Evolutionary conservation across 2,888 invertebrate genomes (phyloP).

Genomic region (Erebia palarica): DNA sequence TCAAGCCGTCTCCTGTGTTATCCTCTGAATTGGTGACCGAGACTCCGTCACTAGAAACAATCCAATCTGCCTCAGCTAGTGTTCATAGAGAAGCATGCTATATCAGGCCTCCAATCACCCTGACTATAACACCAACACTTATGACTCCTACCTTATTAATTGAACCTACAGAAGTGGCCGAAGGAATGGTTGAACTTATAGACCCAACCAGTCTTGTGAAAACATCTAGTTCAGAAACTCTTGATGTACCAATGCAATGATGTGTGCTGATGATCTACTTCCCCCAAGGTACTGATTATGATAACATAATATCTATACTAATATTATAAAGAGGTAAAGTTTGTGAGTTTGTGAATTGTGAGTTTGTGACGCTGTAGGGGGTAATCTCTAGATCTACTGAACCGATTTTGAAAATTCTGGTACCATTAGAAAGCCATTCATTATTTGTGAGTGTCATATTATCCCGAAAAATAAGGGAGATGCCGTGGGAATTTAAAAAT

Average conservation of each 20-base stretch:
- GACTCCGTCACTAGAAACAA: not conserved
- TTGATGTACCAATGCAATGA: not conserved
- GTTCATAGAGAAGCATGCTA: too few species aligned
- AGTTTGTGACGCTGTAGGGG: too few species aligned
- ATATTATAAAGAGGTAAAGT: too few species aligned
- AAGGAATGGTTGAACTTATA: not conserved
- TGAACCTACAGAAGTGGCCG: not conserved
- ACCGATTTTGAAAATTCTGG: too few species aligned
- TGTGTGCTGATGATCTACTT: not conserved
- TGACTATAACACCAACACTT: not conserved
- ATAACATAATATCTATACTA: not conserved
- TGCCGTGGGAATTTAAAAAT: too few species aligned
- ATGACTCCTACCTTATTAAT: not conserved
- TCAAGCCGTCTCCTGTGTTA: slow-evolving; percentile 30
- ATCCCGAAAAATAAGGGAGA: too few species aligned
- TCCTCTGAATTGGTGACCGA: too few species aligned
- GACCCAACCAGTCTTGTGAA: not conserved
- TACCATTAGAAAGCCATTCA: too few species aligned
- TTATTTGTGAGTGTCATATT: too few species aligned
- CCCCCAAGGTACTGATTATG: not conserved
- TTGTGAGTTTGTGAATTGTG: too few species aligned
- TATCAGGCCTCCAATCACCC: too few species aligned
- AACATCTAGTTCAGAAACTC: not conserved
- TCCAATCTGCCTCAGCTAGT: not conserved
- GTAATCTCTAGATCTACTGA: too few species aligned